A percentile compares a stretch with the other conserved stretches of the same genome.
Conservation (phyloP, 2,113 vertebrate species). For the Prionailurus viverrinus region DNA sequence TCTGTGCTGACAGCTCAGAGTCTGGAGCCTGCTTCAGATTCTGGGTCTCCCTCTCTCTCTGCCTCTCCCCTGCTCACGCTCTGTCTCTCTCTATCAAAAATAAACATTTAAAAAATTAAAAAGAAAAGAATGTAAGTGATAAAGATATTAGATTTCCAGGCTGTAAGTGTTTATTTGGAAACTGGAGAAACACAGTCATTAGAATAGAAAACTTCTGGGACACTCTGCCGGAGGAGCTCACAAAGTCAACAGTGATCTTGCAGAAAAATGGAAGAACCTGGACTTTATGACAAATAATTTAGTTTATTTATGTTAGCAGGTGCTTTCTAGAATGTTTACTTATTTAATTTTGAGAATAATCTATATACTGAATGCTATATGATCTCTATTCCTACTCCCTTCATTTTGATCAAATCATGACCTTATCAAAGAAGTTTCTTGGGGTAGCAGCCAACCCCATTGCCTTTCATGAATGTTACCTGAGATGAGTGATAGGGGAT, state of each 20-base stretch:
- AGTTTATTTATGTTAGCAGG: not conserved
- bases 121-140: not conserved
- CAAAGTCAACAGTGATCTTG: not conserved
- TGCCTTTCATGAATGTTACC: not conserved
- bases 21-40: no score
- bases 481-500: not conserved
- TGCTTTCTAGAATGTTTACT: not conserved
- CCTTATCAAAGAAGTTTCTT: not conserved
- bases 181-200: not conserved
- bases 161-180: not conserved
- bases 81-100: no score
- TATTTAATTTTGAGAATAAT: not conserved
- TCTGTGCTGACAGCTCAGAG: no score
- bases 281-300: not conserved
- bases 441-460: not conserved
- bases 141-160: not conserved
- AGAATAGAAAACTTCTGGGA: not conserved
- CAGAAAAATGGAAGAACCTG: not conserved
- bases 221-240: not conserved
- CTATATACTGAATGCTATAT: not conserved
- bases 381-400: not conserved
- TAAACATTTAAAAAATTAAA: no score
- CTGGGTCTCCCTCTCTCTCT: no score
- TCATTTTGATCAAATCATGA: slow-evolving; percentile 32
- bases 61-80: no score